Conservation (phyloP, 2,888 invertebrate species). For the Suillia variegata region DNA sequence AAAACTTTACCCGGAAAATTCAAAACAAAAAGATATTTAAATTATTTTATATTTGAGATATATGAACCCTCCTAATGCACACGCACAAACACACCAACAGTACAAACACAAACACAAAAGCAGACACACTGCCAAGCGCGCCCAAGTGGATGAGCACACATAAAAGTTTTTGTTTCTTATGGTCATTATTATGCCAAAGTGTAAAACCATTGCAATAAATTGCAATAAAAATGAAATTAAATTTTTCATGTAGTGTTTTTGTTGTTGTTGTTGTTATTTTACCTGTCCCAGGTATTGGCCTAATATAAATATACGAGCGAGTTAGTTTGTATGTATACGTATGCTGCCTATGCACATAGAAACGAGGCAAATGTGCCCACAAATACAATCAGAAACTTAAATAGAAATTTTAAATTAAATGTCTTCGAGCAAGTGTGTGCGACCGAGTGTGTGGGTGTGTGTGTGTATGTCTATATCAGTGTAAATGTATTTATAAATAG, state of each 20-base stretch:
- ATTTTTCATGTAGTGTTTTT: conserved; percentile 29
- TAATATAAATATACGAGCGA: not conserved
- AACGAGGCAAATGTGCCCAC: not conserved
- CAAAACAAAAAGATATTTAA: no score
- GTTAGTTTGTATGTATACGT: not conserved
- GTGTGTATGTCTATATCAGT: not conserved
- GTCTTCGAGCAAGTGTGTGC: not conserved
- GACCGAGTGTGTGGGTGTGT: not conserved
- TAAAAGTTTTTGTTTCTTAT: conserved; percentile 24
- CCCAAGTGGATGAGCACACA: not conserved
- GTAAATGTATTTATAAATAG: not conserved
- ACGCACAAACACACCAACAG: not conserved
- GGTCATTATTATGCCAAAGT: conserved; percentile 27
- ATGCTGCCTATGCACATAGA: not conserved
- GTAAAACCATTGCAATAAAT: conserved; percentile 35
- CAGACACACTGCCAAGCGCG: not conserved
- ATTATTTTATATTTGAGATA: no score
- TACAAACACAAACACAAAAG: no score
- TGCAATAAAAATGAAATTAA: conserved; percentile 49
- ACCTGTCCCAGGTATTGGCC: not conserved
- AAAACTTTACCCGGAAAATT: no score
- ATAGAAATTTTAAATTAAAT: not conserved
- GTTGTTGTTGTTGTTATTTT: no score
- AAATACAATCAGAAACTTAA: not conserved
- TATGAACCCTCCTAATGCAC: not conserved